A percentile compares a stretch with the other conserved stretches of the same genome.
Conservation (phyloP, 2,888 invertebrate genomes). For the Epistrophella euchroma region DNA sequence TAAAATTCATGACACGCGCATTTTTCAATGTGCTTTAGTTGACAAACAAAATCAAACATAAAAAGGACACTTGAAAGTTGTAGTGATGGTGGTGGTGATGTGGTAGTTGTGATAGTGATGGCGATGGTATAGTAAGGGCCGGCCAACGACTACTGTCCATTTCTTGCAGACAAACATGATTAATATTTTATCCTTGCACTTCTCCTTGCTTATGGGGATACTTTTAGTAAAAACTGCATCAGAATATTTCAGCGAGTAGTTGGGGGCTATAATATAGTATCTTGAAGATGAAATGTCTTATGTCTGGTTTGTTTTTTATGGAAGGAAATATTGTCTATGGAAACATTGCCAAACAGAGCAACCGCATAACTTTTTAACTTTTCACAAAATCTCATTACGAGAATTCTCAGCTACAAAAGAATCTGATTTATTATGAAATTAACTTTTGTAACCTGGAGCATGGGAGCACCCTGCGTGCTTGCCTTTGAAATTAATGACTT, state of each 20-base stretch:
- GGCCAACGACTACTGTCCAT: slow-evolving; percentile 23
- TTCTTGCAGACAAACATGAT: slow-evolving; percentile 62
- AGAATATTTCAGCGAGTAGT: neutral
- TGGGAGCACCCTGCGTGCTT: slow-evolving; percentile 6
- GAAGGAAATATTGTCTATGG: slow-evolving; percentile 46
- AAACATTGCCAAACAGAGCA: slow-evolving; percentile 41
- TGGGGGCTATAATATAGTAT: slow-evolving; percentile 8
- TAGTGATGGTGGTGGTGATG: neutral
- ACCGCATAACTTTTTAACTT: slow-evolving; percentile 55
- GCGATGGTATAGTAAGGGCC: neutral
- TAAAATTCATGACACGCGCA: slow-evolving; percentile 69
- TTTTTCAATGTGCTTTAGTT: slow-evolving; percentile 67
- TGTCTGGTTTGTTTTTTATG: slow-evolving; percentile 4
- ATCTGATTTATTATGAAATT: slow-evolving; percentile 69
- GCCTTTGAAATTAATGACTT: slow-evolving; percentile 22
- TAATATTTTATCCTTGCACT: slow-evolving; percentile 59
- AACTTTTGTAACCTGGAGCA: slow-evolving; percentile 59
- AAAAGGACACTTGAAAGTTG: slow-evolving; percentile 48
- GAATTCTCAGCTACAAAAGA: slow-evolving; percentile 43
- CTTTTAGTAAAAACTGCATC: slow-evolving; percentile 18
- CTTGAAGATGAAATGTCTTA: slow-evolving; percentile 8
- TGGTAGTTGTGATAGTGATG: neutral
- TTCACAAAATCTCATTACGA: slow-evolving; percentile 62
- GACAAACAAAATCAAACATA: slow-evolving; percentile 59
- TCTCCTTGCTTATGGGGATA: slow-evolving; percentile 14